Evolutionary conservation across 2,797 vertebrate genomes (phyloP).

Genomic region (Xyrichtys novacula): DNA sequence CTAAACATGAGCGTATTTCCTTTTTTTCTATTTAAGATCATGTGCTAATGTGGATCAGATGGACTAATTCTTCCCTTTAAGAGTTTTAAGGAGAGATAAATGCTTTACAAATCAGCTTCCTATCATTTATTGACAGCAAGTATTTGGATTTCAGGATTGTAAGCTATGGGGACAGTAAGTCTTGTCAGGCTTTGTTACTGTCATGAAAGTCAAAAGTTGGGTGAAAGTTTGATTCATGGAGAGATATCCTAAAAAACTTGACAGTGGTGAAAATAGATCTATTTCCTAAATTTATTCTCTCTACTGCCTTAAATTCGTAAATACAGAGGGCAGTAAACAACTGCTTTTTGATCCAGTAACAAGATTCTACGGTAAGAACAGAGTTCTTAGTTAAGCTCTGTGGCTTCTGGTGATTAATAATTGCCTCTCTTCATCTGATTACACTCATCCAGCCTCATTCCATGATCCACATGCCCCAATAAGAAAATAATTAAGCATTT

Average conservation of each 20-base stretch:
- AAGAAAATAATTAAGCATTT: slow-evolving; percentile 51
- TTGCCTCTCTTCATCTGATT: slow-evolving; percentile 4
- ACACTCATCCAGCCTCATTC: slow-evolving; percentile 38
- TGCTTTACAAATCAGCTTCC: slow-evolving; percentile 23
- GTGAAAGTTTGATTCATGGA: too few species aligned
- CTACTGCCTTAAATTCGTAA: background rate
- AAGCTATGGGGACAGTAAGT: background rate
- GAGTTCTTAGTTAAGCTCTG: too few species aligned
- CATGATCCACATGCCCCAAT: slow-evolving; percentile 39
- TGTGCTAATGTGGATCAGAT: slow-evolving; percentile 69
- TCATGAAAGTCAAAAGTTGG: too few species aligned
- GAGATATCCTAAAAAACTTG: too few species aligned
- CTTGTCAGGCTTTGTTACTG: background rate
- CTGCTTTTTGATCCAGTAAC: background rate
- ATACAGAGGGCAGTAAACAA: background rate
- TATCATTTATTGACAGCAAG: slow-evolving; percentile 33
- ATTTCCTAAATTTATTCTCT: too few species aligned
- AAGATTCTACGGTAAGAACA: background rate
- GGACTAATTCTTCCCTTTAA: slow-evolving; percentile 45
- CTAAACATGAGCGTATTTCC: slow-evolving; percentile 66
- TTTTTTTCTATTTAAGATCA: slow-evolving; percentile 52
- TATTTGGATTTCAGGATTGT: slow-evolving; percentile 15
- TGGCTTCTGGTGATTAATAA: background rate
- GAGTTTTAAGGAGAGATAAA: slow-evolving; percentile 30
- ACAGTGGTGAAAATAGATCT: too few species aligned